Conservation (phyloP, 2,888 invertebrate genomes). For the Limenitis camilla region DNA sequence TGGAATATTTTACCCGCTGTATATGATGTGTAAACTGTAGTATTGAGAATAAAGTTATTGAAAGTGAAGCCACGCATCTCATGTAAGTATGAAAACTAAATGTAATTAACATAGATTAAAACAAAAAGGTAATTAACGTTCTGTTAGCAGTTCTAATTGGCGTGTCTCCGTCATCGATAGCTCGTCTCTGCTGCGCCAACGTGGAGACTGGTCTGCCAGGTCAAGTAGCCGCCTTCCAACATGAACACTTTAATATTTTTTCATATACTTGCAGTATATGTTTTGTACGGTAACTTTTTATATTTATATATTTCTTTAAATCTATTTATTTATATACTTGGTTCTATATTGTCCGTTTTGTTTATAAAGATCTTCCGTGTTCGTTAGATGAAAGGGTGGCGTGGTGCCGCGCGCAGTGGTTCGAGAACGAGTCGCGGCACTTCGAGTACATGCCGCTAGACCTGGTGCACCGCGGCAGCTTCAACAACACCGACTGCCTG, state of each 20-base stretch:
- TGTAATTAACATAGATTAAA: too few relatives aligned
- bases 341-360: background rate
- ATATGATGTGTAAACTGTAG: too few relatives aligned
- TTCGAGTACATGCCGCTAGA: slow-evolving; percentile 29
- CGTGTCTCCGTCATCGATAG: background rate
- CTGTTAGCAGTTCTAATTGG: background rate
- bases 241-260: background rate
- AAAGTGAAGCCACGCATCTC: too few relatives aligned
- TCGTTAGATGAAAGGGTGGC: slow-evolving; percentile 7
- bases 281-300: background rate
- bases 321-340: too few relatives aligned
- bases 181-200: too few relatives aligned
- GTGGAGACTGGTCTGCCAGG: background rate
- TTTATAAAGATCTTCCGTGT: background rate
- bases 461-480: slow-evolving; percentile 31
- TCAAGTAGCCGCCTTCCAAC: background rate
- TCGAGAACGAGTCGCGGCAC: slow-evolving; percentile 15
- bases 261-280: background rate
- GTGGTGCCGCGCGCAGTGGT: slow-evolving; percentile 20
- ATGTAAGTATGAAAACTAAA: too few relatives aligned
- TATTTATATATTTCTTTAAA: too few relatives aligned
- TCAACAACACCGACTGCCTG: slow-evolving; percentile 32
- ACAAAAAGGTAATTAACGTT: too few relatives aligned
- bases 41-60: too few relatives aligned
- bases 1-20: too few relatives aligned